Percentiles rank a stretch among this genome's conserved stretches.
Evolutionary conservation across 2,113 vertebrate genomes (phyloP).

Genomic region (Eulemur rufifrons): DNA sequence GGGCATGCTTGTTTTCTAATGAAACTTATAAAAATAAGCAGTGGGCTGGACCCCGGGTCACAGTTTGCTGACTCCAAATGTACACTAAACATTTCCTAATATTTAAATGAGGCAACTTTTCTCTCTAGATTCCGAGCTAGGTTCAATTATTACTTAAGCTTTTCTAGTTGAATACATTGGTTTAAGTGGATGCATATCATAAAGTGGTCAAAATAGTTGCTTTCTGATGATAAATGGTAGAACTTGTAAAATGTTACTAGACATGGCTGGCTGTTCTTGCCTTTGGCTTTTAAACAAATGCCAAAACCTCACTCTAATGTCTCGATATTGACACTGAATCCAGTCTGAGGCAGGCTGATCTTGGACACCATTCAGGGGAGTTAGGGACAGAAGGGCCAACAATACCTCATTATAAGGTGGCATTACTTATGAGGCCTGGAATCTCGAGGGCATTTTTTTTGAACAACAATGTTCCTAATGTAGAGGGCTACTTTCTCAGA

Average conservation of each 20-base stretch:
- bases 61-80: background rate
- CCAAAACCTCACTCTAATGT: background rate
- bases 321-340: background rate
- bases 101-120: background rate
- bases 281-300: conserved; percentile 30
- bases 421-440: background rate
- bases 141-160: background rate
- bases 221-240: conserved; percentile 34
- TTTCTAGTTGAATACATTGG: background rate
- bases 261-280: background rate
- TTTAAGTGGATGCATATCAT: background rate
- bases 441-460: background rate
- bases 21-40: background rate
- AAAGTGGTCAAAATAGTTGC: background rate
- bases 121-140: background rate
- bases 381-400: background rate
- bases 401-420: background rate
- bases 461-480: background rate
- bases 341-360: background rate
- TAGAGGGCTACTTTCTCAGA: background rate
- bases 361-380: background rate
- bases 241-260: background rate
- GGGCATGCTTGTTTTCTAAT: background rate
- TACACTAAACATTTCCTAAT: background rate
- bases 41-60: background rate